These are phyloP conservation scores for Mus spretus DNA, from an alignment of 2,797 vertebrate genomes.

Conservation along the genomic window DNA sequence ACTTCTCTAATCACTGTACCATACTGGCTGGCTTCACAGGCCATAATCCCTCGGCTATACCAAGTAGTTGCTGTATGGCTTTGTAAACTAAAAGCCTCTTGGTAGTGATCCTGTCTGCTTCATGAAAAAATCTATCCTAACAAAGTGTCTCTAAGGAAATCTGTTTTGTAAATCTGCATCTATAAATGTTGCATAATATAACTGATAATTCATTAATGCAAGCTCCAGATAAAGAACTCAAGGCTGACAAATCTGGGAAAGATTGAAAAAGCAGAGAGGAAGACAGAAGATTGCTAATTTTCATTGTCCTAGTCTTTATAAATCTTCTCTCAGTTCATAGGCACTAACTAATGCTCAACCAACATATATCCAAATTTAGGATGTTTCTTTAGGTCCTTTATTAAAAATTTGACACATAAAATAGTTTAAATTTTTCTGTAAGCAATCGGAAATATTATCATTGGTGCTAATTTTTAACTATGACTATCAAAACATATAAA, in stretches of 20 bases:
- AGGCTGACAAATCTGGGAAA: neutral
- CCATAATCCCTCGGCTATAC: neutral
- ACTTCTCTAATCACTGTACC: conserved; percentile 54
- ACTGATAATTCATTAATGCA: neutral
- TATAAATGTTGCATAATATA: conserved; percentile 34
- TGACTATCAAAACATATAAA: conserved; percentile 4
- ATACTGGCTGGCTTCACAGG: neutral
- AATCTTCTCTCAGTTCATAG: neutral
- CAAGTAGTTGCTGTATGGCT: neutral
- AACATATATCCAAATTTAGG: neutral
- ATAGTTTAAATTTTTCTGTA: neutral
- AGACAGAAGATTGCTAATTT: neutral
- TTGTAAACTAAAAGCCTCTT: conserved; percentile 40
- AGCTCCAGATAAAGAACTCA: neutral
- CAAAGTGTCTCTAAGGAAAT: neutral
- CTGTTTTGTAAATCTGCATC: neutral
- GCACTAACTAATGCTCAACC: neutral
- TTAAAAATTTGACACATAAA: neutral
- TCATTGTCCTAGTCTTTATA: neutral
- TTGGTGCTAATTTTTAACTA: conserved; percentile 15
- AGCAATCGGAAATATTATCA: neutral
- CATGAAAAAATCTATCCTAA: neutral
- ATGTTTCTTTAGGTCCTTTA: neutral
- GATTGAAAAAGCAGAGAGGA: neutral
- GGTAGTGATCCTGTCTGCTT: neutral